phyloP scores from a whole-genome alignment of 2,888 invertebrate genomes.

The Iselma pallidipennis region DNA sequence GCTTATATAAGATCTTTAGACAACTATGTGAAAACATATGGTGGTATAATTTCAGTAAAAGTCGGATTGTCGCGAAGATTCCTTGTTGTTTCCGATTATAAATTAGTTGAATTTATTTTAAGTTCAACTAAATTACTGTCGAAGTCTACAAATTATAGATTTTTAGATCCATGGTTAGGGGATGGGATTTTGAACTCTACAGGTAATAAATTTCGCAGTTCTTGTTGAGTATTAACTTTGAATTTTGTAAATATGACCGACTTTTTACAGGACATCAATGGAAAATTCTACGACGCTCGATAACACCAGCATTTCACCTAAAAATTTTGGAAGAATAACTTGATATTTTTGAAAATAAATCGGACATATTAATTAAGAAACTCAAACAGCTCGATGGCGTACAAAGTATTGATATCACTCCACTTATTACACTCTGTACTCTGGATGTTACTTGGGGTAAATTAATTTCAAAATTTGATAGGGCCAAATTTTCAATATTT shows the following conservation, averaged over 20 bases:
- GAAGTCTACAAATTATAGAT: slow-evolving; percentile 35
- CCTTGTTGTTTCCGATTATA: slow-evolving; percentile 61
- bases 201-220: slow-evolving; percentile 7
- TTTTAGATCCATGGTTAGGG: slow-evolving; percentile 36
- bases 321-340: slow-evolving; percentile 74
- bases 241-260: not conserved
- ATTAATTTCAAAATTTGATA: not conserved
- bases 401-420: slow-evolving; percentile 63
- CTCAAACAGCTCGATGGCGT: slow-evolving; percentile 53
- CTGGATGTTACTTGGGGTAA: slow-evolving; percentile 68
- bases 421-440: slow-evolving; percentile 63
- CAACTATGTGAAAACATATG: slow-evolving; percentile 15
- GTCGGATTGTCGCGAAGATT: slow-evolving; percentile 10
- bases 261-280: slow-evolving; percentile 61
- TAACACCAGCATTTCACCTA: slow-evolving; percentile 81
- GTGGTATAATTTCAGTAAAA: slow-evolving; percentile 14
- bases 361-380: slow-evolving; percentile 61
- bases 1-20: slow-evolving; percentile 12
- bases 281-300: slow-evolving; percentile 68
- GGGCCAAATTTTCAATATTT: not conserved
- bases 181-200: slow-evolving; percentile 33
- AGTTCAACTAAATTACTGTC: slow-evolving; percentile 30
- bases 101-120: slow-evolving; percentile 58
- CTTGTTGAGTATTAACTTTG: too few species aligned
- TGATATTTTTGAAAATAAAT: slow-evolving; percentile 69